Percentiles rank a stretch among this genome's conserved stretches.
Conservation (phyloP, 2,113 vertebrate genomes). For the Thunnus thynnus region DNA sequence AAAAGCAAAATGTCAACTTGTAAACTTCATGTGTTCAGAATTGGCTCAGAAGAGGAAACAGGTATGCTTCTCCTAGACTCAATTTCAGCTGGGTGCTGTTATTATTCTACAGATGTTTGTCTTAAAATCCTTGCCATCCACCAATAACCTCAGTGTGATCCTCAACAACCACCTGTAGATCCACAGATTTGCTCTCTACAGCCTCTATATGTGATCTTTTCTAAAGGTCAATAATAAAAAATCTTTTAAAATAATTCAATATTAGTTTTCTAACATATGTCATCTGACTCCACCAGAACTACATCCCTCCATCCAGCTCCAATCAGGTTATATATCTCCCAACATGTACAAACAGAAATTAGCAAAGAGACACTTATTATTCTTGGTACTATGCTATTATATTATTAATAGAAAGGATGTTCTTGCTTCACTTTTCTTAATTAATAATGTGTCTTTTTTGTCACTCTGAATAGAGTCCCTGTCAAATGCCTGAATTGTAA, state of each 20-base stretch:
- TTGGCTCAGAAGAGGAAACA: too few species aligned
- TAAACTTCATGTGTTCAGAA: not conserved
- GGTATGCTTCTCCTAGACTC: too few species aligned
- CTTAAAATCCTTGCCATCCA: not conserved
- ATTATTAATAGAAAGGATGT: not conserved
- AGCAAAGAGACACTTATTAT: not conserved
- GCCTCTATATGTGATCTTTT: not conserved
- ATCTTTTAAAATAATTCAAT: too few species aligned
- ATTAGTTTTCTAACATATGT: too few species aligned
- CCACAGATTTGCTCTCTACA: slow-evolving; percentile 3
- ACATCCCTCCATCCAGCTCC: too few species aligned
- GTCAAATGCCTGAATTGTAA: slow-evolving; percentile 10
- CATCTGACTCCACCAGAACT: too few species aligned
- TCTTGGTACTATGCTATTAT: not conserved
- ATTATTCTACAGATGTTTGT: too few species aligned
- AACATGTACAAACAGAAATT: too few species aligned
- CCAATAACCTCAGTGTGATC: not conserved
- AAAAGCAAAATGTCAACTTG: not conserved
- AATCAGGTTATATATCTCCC: too few species aligned
- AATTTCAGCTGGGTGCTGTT: too few species aligned
- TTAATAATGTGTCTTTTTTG: not conserved
- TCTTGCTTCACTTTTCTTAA: slow-evolving; percentile 17
- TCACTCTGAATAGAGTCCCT: slow-evolving; percentile 1
- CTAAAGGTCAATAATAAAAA: too few species aligned
- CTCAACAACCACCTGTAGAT: not conserved